A percentile compares a stretch with the other conserved stretches of the same genome.
phyloP scores from a whole-genome alignment of 2,797 vertebrate species.

The Molossus alvarezi region DNA sequence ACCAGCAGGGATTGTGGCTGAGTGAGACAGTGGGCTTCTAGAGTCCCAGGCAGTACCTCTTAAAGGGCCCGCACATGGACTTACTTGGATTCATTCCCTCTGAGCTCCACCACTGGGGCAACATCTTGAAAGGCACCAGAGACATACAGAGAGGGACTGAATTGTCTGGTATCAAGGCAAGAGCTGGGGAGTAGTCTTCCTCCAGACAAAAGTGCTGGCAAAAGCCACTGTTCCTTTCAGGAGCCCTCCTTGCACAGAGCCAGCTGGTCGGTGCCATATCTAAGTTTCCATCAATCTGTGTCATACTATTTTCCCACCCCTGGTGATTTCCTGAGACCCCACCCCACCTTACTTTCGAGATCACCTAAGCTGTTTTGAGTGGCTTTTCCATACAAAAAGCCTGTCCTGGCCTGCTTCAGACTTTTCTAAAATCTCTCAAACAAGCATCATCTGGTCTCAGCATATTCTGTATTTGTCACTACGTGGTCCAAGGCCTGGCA shows the following conservation, averaged over 20 bases:
- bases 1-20: background rate
- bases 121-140: background rate
- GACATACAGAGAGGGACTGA: background rate
- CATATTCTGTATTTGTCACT: background rate
- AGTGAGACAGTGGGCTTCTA: background rate
- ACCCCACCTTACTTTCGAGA: background rate
- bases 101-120: background rate
- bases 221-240: background rate
- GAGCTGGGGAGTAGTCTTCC: background rate
- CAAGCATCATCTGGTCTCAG: background rate
- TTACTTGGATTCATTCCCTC: background rate
- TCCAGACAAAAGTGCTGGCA: background rate
- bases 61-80: background rate
- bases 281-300: background rate
- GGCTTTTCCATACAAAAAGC: background rate
- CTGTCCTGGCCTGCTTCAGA: background rate
- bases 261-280: background rate
- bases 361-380: background rate
- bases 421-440: background rate
- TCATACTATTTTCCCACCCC: background rate
- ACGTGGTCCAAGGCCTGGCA: background rate
- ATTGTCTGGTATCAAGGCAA: background rate
- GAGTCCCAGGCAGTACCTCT: background rate
- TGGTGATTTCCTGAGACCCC: background rate
- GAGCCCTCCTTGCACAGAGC: background rate